These are phyloP conservation scores for Phyllotis vaccarum DNA, from an alignment of 2,797 vertebrate genomes.

Conservation along the genomic window DNA sequence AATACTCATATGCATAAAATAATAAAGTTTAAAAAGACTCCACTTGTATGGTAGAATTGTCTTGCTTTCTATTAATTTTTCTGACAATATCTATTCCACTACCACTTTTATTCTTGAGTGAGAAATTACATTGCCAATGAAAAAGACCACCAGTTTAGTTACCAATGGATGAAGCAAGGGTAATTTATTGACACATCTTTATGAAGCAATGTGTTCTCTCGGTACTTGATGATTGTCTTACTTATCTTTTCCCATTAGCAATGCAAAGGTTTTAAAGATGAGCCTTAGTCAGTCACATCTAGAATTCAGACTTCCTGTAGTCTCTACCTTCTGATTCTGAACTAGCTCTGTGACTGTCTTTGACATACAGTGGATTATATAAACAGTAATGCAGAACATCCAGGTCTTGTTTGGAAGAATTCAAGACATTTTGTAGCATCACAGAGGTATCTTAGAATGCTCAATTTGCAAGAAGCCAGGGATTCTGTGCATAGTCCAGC, in stretches of 20 bases:
- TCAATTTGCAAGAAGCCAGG: constrained; percentile 12
- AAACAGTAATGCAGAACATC: neutral
- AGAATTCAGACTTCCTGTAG: neutral
- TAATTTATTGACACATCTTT: neutral
- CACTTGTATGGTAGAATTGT: neutral
- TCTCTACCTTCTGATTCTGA: neutral
- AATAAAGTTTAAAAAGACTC: neutral
- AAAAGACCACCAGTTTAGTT: neutral
- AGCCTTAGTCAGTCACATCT: neutral
- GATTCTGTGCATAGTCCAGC: neutral
- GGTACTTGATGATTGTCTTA: neutral
- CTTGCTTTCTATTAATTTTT: neutral
- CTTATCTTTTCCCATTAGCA: neutral
- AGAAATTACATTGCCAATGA: neutral
- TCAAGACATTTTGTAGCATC: neutral
- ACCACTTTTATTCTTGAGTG: neutral
- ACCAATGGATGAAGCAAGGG: constrained; percentile 27
- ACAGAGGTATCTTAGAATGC: neutral
- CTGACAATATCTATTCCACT: neutral
- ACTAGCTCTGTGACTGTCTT: neutral
- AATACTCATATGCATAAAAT: neutral
- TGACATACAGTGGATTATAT: neutral
- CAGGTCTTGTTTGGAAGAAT: neutral
- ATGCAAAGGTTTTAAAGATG: neutral
- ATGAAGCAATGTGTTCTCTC: neutral